Base-by-base conservation (phyloP, 1,140 invertebrate genomes). In the Neuroterus valhalla region DNA sequence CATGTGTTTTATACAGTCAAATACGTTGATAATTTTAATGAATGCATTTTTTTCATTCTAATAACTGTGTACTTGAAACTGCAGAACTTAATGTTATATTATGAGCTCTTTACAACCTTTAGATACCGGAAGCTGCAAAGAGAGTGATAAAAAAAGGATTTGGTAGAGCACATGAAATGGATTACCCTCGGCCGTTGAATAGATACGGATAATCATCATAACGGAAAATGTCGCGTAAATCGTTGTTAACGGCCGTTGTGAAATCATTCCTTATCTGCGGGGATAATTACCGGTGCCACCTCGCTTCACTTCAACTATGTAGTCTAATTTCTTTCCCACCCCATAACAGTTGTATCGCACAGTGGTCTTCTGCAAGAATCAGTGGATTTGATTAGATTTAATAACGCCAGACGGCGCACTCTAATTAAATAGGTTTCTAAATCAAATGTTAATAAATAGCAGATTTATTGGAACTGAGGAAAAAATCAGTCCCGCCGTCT, bases 191-290 rank as follows among this genome's bases (percentile, higher is more conserved):
- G 21, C 55, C 55, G 31, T 62, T 77, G 50, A 77, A 75, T 70
- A 81, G 76, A 78, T 81, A 78, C 76, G 66, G 76, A 75, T 71
- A 73, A 78, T 81, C 77, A 81, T 77, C 43, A 75, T 81, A 81
- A 81, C 79, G 79, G 75, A 72, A 79, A 72, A 68, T 68, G 19
- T 76, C 69, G 76, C 72, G 71, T 73, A 74, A 69, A 68, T 76
- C 52, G 73, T 62, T 76, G 79, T 76, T 78, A 74, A 70, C 76
- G 75, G 70, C 79, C 75, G 77, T 81, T 78, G 55, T 62, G 55
- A 31, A 62, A 62, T 62, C 26, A 26, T 31, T 23, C 31, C 26
- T 62, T 62, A 62, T 62, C 55, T 62, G 11, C 15, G 55, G 55
- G 55, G 55, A 62, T 62, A 62, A 62, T 62, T 62, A 62, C 31